A percentile compares a stretch with the other conserved stretches of the same genome.
These are phyloP conservation scores for Protodeltote pygarga DNA, from an alignment of 2,888 invertebrate genomes.

Conservation along the genomic window DNA sequence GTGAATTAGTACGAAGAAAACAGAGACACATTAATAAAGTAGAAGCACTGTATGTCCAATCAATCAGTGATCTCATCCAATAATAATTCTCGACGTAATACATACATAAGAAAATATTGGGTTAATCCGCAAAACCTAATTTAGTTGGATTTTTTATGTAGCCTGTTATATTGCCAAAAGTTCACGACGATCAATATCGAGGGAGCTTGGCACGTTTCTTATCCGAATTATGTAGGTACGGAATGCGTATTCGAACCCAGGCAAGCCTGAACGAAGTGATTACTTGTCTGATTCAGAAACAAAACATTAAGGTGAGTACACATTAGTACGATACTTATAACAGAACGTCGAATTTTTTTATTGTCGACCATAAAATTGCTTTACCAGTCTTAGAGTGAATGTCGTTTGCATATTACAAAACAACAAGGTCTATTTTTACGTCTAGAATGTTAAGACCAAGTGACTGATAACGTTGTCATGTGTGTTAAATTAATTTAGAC, in stretches of 20 bases:
- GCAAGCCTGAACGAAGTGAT: constrained; percentile 22
- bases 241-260: constrained; percentile 20
- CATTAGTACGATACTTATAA: too few species aligned
- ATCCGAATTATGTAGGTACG: constrained; percentile 23
- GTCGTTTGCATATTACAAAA: too few species aligned
- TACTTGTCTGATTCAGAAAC: constrained; percentile 21
- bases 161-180: constrained; percentile 26
- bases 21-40: too few species aligned
- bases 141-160: constrained; percentile 8
- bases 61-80: constrained; percentile 17
- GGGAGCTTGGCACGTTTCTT: constrained; percentile 41
- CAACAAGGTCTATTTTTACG: too few species aligned
- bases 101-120: neutral
- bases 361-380: too few species aligned
- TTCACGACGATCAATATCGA: constrained; percentile 39
- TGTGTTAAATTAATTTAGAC: too few species aligned
- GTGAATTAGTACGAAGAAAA: too few species aligned
- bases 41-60: constrained; percentile 11
- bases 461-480: too few species aligned
- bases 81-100: neutral
- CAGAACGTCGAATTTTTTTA: too few species aligned
- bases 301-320: constrained; percentile 21
- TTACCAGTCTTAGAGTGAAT: too few species aligned
- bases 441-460: too few species aligned
- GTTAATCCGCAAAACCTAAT: constrained; percentile 1